Conservation (phyloP, 1,140 invertebrate genomes). For the Drosophila setifemur region DNA sequence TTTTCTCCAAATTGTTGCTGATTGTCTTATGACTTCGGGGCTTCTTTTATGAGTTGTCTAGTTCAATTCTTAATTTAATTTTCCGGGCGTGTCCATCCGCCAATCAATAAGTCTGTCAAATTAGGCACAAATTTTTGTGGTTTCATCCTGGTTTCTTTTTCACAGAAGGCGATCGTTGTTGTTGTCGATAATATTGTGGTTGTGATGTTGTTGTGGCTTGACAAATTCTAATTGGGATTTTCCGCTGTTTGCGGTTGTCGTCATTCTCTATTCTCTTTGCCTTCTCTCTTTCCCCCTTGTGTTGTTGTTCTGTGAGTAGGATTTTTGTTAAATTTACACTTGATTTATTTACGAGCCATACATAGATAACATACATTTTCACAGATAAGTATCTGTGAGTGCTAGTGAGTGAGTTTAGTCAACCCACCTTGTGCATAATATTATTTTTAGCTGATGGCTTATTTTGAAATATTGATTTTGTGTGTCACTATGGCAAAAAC, state of each 20-base stretch:
- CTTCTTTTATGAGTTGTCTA: constrained; percentile 15
- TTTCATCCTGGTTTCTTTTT: neutral
- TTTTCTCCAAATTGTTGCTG: constrained; percentile 13
- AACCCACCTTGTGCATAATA: constrained; percentile 37
- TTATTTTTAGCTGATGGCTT: constrained; percentile 64
- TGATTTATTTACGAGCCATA: constrained; percentile 55
- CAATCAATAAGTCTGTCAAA: constrained; percentile 41
- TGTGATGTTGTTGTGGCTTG: constrained; percentile 27
- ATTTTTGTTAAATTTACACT: constrained; percentile 57
- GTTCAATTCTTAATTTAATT: constrained; percentile 33
- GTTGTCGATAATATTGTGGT: constrained; percentile 11
- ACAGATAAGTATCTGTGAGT: constrained; percentile 2
- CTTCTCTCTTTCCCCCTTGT: neutral
- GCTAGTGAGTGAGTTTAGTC: constrained; percentile 1
- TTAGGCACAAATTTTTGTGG: constrained; percentile 20
- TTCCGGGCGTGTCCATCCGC: neutral
- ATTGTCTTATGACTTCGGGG: constrained; percentile 40
- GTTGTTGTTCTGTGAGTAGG: constrained; percentile 24
- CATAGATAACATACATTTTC: constrained; percentile 1
- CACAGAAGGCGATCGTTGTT: neutral
- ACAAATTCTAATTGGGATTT: constrained; percentile 63
- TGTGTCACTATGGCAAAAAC: neutral
- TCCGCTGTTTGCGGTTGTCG: constrained; percentile 42
- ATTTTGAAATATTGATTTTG: constrained; percentile 73
- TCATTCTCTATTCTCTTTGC: constrained; percentile 9